Evolutionary conservation across 2,888 invertebrate species (phyloP), one percentile per base, ranked within the genome.

Genomic region (Drosophila macrospina): DNA sequence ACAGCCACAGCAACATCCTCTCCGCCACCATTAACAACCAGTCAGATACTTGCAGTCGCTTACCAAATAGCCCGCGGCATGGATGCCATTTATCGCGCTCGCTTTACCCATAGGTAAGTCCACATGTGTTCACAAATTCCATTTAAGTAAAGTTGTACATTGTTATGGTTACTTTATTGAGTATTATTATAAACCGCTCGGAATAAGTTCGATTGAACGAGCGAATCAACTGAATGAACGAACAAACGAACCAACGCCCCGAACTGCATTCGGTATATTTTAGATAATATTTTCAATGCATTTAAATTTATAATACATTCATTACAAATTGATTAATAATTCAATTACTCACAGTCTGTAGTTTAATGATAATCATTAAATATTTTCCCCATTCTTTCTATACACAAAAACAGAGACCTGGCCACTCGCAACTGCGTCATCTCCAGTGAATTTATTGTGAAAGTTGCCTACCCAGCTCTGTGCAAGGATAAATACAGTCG

Each of bases 371-470:
- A 57, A 13, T 62, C 20, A 73, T 74, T 69, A 71, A 73, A 44
- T 62, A 2, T 64, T 0, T 51, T 63, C 41, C 50, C 10, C 16
- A 10, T 28, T 30, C 30, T 4, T 7, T 15, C 0, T 28, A 13
- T 70, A 39, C 4, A 11, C 34, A 13, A 28, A 28, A n/a, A 30
- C 66, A 95, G 94, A 89, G 98, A 99, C 92, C 94, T 99, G 80
- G 97, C 98, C 1, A 96, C 98, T 0, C 94, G 98, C 13, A 98
- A 98, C 93, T 97, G 98, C 90, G 93, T 98, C 64, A 95, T 98
- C 65, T 95, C 97, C 0, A 96, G 97, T 16, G 94, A 95, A 76
- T 93, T 98, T 30, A 90, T 91, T 67, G 95, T 98, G 26, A 98
- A 98, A 93, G 94, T 98, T 61, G 96, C 97, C 1, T 93, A 95